These are phyloP conservation scores for Ophion ventricosus DNA, from an alignment of 2,888 invertebrate species.

Conservation along the genomic window DNA sequence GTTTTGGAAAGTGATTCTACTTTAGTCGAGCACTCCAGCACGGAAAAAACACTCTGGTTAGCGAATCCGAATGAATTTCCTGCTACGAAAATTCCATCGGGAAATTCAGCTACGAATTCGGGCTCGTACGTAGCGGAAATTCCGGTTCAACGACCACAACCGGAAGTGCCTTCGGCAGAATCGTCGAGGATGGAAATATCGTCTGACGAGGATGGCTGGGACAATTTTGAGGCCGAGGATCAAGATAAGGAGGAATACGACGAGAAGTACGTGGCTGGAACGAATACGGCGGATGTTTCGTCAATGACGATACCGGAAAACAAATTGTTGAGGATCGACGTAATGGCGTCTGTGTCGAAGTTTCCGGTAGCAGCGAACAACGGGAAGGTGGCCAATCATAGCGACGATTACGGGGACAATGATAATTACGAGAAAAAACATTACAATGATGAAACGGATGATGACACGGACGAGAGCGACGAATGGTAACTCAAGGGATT, in stretches of 20 bases:
- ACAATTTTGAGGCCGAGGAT: background rate
- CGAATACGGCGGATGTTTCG: background rate
- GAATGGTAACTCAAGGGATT: background rate
- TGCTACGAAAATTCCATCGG: background rate
- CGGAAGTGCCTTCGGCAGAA: too few species aligned
- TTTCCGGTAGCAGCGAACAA: background rate
- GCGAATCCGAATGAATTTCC: background rate
- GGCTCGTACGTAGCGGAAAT: background rate
- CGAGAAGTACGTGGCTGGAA: background rate
- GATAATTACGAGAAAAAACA: conserved; percentile 4
- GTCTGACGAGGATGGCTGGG: too few species aligned
- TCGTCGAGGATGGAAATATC: background rate
- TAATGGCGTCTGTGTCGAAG: background rate
- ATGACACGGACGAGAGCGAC: background rate
- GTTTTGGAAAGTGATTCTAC: background rate
- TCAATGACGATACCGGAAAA: background rate
- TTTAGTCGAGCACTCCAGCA: background rate
- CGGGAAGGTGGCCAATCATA: background rate
- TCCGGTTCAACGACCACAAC: too few species aligned
- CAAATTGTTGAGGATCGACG: background rate
- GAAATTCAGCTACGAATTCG: background rate
- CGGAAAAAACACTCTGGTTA: background rate
- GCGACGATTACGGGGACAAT: background rate
- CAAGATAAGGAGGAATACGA: background rate
- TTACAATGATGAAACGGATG: background rate